Evolutionary conservation across 1,140 invertebrate genomes (phyloP).

Genomic region (Caenorhabditis tropicalis): DNA sequence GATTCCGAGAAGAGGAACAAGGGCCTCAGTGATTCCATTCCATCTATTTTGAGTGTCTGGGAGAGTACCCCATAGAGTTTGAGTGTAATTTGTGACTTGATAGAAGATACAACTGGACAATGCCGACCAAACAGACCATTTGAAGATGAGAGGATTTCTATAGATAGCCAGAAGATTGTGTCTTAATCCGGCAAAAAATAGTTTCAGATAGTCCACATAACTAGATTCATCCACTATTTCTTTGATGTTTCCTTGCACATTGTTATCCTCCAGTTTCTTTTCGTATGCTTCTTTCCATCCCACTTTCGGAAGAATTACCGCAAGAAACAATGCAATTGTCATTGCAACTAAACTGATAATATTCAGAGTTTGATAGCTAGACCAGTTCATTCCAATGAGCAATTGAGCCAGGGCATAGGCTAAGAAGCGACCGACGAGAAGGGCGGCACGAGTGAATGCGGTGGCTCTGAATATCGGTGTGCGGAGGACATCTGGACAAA

Average conservation of each 20-base stretch:
- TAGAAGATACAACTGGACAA: constrained; percentile 38
- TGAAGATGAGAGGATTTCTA: constrained; percentile 79
- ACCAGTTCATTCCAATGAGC: constrained; percentile 76
- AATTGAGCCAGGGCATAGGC: constrained; percentile 79
- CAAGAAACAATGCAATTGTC: constrained; percentile 79
- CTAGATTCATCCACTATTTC: constrained; percentile 33
- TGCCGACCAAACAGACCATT: constrained; percentile 86
- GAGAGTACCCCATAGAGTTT: constrained; percentile 80
- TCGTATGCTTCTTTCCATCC: constrained; percentile 72
- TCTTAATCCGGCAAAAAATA: background rate
- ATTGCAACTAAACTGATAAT: constrained; percentile 80
- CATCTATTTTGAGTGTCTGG: constrained; percentile 75
- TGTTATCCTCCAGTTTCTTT: constrained; percentile 35
- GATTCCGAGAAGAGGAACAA: constrained; percentile 77
- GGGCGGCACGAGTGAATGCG: constrained; percentile 80
- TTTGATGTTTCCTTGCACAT: background rate
- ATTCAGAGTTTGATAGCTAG: constrained; percentile 79
- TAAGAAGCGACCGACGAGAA: constrained; percentile 79
- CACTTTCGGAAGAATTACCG: constrained; percentile 81
- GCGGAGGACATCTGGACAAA: background rate
- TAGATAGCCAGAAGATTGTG: constrained; percentile 78
- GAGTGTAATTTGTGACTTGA: constrained; percentile 80
- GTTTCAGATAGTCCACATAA: background rate
- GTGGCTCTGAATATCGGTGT: constrained; percentile 78
- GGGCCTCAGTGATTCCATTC: constrained; percentile 83